phyloP scores from a whole-genome alignment of 1,140 invertebrate species.

The Amphibalanus amphitrite region DNA sequence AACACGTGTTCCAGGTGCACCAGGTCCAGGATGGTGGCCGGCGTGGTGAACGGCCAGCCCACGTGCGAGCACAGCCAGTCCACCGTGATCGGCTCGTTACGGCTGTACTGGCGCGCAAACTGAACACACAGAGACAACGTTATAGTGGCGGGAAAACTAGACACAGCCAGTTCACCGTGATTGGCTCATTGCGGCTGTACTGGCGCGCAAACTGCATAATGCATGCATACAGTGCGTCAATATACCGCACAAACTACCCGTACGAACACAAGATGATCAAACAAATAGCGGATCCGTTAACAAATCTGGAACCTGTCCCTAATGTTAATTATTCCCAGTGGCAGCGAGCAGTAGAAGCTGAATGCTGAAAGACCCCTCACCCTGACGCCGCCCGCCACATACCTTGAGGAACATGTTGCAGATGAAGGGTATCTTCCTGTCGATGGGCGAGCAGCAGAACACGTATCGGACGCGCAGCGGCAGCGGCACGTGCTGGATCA shows the following conservation, averaged over 20 bases:
- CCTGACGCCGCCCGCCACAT: too few relatives aligned
- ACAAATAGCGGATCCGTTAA: too few relatives aligned
- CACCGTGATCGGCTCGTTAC: constrained; percentile 69
- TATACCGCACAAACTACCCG: too few relatives aligned
- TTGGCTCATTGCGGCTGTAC: too few relatives aligned
- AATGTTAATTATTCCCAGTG: too few relatives aligned
- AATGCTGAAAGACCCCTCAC: too few relatives aligned
- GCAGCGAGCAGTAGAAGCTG: too few relatives aligned
- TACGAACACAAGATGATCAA: too few relatives aligned
- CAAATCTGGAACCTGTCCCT: too few relatives aligned
- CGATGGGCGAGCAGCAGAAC: constrained; percentile 96
- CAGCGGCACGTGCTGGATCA: constrained; percentile 88
- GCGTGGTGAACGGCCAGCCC: constrained; percentile 64
- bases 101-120: constrained; percentile 83
- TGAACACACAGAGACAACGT: constrained; percentile 28
- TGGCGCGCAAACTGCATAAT: too few relatives aligned
- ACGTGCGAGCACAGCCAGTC: constrained; percentile 69
- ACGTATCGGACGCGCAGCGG: constrained; percentile 76
- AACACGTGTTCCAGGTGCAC: constrained; percentile 83
- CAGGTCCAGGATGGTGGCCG: constrained; percentile 69
- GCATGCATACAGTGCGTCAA: too few relatives aligned
- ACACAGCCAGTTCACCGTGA: too few relatives aligned
- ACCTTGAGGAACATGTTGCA: constrained; percentile 86
- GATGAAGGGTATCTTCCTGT: constrained; percentile 77
- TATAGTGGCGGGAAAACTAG: not conserved